Base-by-base conservation (phyloP, 2,888 invertebrate species). In the Ectemnius continuus region DNA sequence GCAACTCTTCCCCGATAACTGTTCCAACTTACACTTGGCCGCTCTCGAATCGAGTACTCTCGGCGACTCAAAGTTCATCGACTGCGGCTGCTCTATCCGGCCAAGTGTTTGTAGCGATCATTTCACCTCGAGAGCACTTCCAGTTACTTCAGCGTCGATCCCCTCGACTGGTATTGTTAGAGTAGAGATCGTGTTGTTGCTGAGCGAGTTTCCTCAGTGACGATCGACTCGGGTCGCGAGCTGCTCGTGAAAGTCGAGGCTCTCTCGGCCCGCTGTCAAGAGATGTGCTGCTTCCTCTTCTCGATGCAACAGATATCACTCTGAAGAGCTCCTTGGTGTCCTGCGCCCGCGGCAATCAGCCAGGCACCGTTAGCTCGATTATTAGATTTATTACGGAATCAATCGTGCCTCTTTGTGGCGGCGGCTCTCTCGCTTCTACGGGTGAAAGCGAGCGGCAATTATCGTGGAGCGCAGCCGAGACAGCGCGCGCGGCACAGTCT, bases 401-500 rank as follows among this genome's bases (percentile, higher is more conserved):
- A n/a, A 18, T 8, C 61, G 13, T 52, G 58, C 36, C 63, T 60
- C 59, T 16, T 36, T 36, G 36, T 36, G 36, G 60, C 20, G 56
- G 58, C 11, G 28, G 36, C 56, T 67, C 60, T 36, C 36, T 56
- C 18, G 74, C 63, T 68, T 66, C 68, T 73, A 47, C 26, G 36
- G 75, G 83, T 80, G 82, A 83, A 83, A 83, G 83, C 84, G 84
- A 82, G 66, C 67, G 71, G 75, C 73, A 79, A 80, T 83, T 84
- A 80, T 73, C 76, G 76, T 66, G 68, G 46, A 67, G 70, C 69
- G 52, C 52, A 52, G n/a, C 16, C 52, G n/a, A 52, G 14, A 52
- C 52, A 14, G 52, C 52, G 14, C 47, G 8, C 47, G 52, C 16
- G 16, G 52, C 52, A 8, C 11, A n/a, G 48, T 65, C 36, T 46